phyloP scores from a whole-genome alignment of 2,797 vertebrate species.

The Crocodylus rhombifer region DNA sequence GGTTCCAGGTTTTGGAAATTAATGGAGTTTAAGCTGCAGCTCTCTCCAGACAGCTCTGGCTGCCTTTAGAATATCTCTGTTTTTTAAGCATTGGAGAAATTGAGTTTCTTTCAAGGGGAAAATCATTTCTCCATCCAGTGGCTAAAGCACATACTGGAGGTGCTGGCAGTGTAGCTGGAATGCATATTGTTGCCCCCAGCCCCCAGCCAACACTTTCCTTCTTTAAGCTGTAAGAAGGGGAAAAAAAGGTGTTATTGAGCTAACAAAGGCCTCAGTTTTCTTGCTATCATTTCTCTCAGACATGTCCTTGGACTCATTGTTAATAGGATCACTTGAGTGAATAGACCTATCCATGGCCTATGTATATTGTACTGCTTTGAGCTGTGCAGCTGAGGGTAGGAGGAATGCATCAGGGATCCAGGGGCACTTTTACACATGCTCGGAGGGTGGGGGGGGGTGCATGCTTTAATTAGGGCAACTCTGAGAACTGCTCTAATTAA shows the following conservation, averaged over 20 bases:
- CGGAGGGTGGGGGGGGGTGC: no score
- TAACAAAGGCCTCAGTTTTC: not conserved
- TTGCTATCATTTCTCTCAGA: not conserved
- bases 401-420: not conserved
- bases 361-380: not conserved
- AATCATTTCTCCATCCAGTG: not conserved
- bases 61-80: not conserved
- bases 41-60: conserved; percentile 17
- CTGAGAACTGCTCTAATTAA: no score
- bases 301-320: no score
- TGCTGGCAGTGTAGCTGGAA: conserved; percentile 1
- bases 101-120: not conserved
- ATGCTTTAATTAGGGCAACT: no score
- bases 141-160: not conserved
- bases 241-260: not conserved
- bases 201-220: not conserved
- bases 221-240: not conserved
- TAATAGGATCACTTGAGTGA: not conserved
- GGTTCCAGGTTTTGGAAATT: conserved; percentile 49
- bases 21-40: not conserved
- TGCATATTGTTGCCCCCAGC: not conserved
- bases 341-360: not conserved
- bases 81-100: not conserved
- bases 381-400: no score
- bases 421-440: no score